Evolutionary conservation across 2,113 vertebrate genomes (phyloP), one percentile per base, ranked within the genome.

Genomic region (Laticauda colubrina): DNA sequence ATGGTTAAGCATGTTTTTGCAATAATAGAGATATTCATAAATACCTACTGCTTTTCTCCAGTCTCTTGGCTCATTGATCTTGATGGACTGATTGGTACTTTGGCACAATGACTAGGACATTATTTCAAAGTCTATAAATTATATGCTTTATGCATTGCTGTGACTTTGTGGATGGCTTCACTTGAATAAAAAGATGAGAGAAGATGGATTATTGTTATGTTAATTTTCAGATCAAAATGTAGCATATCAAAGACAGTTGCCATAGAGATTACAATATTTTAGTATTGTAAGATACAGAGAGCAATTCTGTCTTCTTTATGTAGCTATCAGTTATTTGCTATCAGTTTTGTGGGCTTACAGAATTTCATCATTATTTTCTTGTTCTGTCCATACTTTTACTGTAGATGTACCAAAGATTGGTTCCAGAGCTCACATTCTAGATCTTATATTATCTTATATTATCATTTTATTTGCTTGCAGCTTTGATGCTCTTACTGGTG

Each of bases 401-500:
- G 61, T 29, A 93, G n/a, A 69, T 81, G 34, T 0, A 48, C 4
- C 12, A 15, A 26, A 6, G 24, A 81, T 93, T 18, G 81, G 1
- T 94, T 96, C 2, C 57, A 93, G 89, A 61, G 34, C 3, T 21
- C 45, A 29, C 89, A 10, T 89, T 15, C 51, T 45, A 1, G 3
- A 18, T 92, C 26, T 24, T 53, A 18, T 75, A 56, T 0, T 39
- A 39, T 39, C 34, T 69, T 51, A 20, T 20, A 48, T 39, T 24
- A 20, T 86, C 4, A 39, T 29, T 87, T 95, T 94, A 48, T 57
- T 69, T 93, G 88, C 55, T 43, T 75, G 1, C 87, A 99, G 98
- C 53, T 98, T 98, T 91, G 96, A 99, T 54, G 96, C 96, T 6
- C 89, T 98, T 81, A 98, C 98, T 1, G 98, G 97, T 21, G 92